These are phyloP conservation scores for Sebastes flavidus DNA, from an alignment of 2,797 vertebrate species.

Conservation along the genomic window DNA sequence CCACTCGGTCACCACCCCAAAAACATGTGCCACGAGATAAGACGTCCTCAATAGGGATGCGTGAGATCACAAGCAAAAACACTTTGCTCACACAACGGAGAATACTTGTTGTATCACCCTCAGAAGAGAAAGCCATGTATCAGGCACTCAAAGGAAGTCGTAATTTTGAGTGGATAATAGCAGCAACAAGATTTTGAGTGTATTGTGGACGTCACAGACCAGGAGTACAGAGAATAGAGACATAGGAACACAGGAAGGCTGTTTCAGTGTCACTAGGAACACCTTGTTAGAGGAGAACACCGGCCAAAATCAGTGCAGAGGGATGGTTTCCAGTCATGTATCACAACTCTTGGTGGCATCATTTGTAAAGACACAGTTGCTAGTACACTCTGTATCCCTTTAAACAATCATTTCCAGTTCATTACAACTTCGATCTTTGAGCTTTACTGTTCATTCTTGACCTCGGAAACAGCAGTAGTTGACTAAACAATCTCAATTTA, in stretches of 20 bases:
- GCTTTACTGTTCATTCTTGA: neutral
- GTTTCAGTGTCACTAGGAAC: constrained; percentile 47
- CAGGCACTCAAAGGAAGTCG: constrained; percentile 45
- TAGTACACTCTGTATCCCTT: constrained; percentile 1
- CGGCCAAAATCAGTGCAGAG: constrained; percentile 12
- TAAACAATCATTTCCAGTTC: neutral
- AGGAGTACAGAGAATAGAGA: constrained; percentile 50
- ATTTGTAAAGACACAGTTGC: neutral
- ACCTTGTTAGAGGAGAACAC: constrained; percentile 56
- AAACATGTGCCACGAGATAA: constrained; percentile 16
- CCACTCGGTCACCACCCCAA: neutral
- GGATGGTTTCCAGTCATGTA: neutral
- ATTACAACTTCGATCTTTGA: neutral
- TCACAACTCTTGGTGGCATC: neutral
- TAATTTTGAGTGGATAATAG: constrained; percentile 50
- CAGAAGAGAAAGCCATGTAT: constrained; percentile 37
- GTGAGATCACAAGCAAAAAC: constrained; percentile 19
- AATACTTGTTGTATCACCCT: constrained; percentile 34
- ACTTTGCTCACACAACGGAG: constrained; percentile 15
- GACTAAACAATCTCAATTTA: neutral
- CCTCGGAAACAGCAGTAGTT: neutral
- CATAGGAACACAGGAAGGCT: constrained; percentile 40
- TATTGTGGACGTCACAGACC: constrained; percentile 39
- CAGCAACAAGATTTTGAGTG: constrained; percentile 20
- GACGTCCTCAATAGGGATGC: constrained; percentile 16